Evolutionary conservation across 2,797 vertebrate species (phyloP), one percentile per base, ranked within the genome.

Genomic region (Mus spretus): DNA sequence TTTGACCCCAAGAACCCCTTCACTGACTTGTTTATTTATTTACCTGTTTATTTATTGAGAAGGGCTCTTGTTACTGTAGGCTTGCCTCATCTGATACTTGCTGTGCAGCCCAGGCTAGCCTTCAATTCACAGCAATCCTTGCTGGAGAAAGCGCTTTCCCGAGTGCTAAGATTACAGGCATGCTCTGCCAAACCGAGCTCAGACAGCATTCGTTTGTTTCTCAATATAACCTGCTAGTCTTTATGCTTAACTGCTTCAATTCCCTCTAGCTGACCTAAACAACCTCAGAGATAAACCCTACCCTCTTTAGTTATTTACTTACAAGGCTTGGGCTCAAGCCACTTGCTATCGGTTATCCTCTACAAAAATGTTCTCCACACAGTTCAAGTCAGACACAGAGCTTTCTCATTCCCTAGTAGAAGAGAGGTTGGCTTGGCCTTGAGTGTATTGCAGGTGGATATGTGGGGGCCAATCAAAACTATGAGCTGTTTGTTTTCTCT

Each of bases 161-260:
- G 22, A 44, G 55, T 77, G 19, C 19, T 26, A 59, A 47, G 44
- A 90, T 40, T 79, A 11, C 44, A 79, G 75, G 59, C 57, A 20
- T 28, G 31, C 31, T 7, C 31, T 31, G 22, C 88, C 59, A 26
- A 65, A n/a, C 75, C 9, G 26, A 22, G 4, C 28, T 77, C 44
- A 53, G 44, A 72, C 70, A 79, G 57, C 75, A 74, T 40, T 95
- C 2, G 84, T 83, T 93, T 92, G 31, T 89, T 86, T 74, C 61
- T 94, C 47, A 47, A 22, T 75, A 19, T 31, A 57, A 79, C 47
- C 70, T 40, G 11, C 26, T 9, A 17, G 70, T n/a, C 59, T 90
- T 83, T 72, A 70, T 26, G 67, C 63, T 50, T 86, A 65, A 34
- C 53, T 44, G 47, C n/a, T 20, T 6, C 53, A 1, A 3, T 0